Base-by-base conservation (phyloP, 2,113 vertebrate species). In the Fukomys damarensis region DNA sequence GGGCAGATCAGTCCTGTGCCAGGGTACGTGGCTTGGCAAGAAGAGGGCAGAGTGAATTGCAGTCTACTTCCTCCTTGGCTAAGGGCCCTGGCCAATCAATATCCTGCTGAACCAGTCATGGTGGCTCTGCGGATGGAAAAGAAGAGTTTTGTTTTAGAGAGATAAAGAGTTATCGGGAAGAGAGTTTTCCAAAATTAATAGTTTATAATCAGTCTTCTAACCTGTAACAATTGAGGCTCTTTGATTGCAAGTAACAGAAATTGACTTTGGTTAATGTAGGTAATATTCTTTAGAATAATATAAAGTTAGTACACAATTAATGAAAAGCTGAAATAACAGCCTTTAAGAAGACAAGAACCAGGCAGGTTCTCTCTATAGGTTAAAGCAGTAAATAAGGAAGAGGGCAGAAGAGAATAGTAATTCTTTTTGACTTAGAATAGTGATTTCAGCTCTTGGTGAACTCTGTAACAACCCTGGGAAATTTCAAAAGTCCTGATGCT, bases 11-110 rank as follows among this genome's bases (percentile, higher is more conserved):
- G 5, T 90, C 5, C 9, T 61, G 46, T 93, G 28, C 63, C n/a
- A 91, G 80, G 22, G n/a, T 89, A 93, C 13, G 68, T 88, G 65
- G 58, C 54, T 93, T 77, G 76, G 65, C 56, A 92, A 87, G 49
- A 89, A 70, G 22, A 79, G 12, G 90, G 7, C 58, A 68, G 83
- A 35, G 26, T 84, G 90, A 88, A 87, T 81, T 92, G 76, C 30
- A 58, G 58, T 76, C 30, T 77, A 17, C 10, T 95, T 56, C 28
- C 7, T 87, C 11, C 22, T 92, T 89, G 79, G 94, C 81, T 89
- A 28, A 83, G 3, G 24, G 26, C 32, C 26, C 7, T 80, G 11
- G 22, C 35, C 7, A 43, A 38, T 83, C n/a, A 89, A 43, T 90
- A 58, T 9, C 95, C 16, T 43, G 14, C 24, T 61, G 19, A 58